Percentiles rank a stretch among this genome's conserved stretches.
phyloP scores from a whole-genome alignment of 2,888 invertebrate genomes.

The Leuctra nigra region DNA sequence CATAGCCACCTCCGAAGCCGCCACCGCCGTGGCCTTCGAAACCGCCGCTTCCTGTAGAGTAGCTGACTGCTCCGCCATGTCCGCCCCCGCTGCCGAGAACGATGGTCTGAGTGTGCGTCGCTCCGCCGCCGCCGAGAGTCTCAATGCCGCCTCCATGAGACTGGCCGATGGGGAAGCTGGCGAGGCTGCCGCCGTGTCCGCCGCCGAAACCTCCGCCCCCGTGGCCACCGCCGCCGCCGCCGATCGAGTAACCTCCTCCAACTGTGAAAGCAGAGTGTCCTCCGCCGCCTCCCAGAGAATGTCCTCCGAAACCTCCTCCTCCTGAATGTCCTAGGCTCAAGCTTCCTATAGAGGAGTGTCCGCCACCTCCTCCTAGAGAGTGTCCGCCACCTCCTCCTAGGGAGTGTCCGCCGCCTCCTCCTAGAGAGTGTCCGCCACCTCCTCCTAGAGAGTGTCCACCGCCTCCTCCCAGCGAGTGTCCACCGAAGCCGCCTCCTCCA shows the following conservation, averaged over 20 bases:
- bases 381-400: neutral
- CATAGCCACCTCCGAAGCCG: neutral
- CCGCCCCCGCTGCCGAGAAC: no score
- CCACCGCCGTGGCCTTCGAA: neutral
- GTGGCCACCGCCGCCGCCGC: neutral
- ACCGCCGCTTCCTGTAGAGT: neutral
- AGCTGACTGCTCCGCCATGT: no score
- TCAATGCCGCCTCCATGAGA: neutral
- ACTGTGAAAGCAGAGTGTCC: no score
- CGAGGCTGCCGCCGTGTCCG: neutral
- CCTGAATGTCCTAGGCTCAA: neutral
- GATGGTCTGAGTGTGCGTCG: no score
- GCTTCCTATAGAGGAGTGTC: neutral
- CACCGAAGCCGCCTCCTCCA: neutral
- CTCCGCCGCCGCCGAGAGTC: no score
- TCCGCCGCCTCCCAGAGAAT: neutral
- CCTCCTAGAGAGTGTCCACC: neutral
- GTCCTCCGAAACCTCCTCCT: neutral
- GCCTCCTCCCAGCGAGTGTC: neutral
- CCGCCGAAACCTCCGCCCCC: neutral
- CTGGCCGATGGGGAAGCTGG: neutral
- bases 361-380: constrained; percentile 12
- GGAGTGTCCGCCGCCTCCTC: neutral
- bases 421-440: neutral
- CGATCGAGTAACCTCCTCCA: neutral